phyloP scores from a whole-genome alignment of 2,888 invertebrate species.

The Quadroppia sp. region DNA sequence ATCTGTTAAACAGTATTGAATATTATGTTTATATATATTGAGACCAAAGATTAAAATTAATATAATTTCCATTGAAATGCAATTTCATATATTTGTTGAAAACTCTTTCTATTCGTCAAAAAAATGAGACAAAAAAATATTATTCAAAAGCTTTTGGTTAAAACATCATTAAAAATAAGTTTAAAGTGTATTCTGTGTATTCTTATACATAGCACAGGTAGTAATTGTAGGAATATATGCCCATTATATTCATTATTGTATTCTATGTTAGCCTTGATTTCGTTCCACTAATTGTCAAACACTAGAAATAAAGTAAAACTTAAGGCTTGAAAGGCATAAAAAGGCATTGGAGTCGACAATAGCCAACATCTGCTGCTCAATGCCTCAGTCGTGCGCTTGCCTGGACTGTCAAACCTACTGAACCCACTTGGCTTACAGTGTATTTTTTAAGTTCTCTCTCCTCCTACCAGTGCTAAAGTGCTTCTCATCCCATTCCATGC shows the following conservation, averaged over 20 bases:
- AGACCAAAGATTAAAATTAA: too few species aligned
- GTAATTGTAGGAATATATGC: background rate
- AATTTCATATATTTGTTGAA: too few species aligned
- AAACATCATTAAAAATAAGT: background rate
- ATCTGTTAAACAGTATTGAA: too few species aligned
- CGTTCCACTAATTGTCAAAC: slow-evolving; percentile 20
- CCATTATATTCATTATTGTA: slow-evolving; percentile 3
- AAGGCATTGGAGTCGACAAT: slow-evolving; percentile 26
- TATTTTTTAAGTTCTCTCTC: slow-evolving; percentile 18
- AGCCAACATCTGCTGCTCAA: slow-evolving; percentile 26
- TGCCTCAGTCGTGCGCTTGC: slow-evolving; percentile 9
- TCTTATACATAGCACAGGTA: background rate
- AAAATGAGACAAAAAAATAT: background rate
- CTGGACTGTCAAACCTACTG: slow-evolving; percentile 25
- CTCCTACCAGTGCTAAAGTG: slow-evolving; percentile 15
- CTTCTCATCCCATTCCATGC: background rate
- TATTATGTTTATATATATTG: too few species aligned
- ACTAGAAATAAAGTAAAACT: background rate
- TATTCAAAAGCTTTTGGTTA: background rate
- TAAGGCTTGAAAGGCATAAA: slow-evolving; percentile 13
- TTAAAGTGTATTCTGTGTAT: background rate
- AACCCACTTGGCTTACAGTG: background rate
- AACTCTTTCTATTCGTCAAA: too few species aligned
- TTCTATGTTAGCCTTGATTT: slow-evolving; percentile 23
- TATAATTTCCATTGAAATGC: too few species aligned